These are phyloP conservation scores for Octomys mimax DNA, from an alignment of 2,797 vertebrate species.

Conservation along the genomic window DNA sequence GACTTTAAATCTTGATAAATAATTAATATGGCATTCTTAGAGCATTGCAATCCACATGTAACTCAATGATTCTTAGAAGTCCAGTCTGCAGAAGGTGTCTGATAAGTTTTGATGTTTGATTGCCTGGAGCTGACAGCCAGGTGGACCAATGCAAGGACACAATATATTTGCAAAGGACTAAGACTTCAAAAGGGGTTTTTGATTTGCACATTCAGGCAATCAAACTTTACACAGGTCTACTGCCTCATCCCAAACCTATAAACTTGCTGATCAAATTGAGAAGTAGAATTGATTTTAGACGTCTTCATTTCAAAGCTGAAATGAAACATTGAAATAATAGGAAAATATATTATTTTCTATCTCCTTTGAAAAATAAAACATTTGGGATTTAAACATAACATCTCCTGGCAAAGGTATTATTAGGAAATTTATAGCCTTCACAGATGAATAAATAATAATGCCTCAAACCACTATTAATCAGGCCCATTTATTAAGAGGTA, in stretches of 20 bases:
- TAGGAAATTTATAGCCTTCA: slow-evolving; percentile 47
- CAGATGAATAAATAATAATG: slow-evolving; percentile 77
- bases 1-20: slow-evolving; percentile 37
- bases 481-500: slow-evolving; percentile 73
- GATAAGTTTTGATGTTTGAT: slow-evolving; percentile 41
- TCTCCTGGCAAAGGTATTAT: slow-evolving; percentile 56
- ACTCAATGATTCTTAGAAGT: slow-evolving; percentile 53
- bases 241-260: not conserved
- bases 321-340: not conserved
- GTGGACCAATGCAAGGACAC: slow-evolving; percentile 5
- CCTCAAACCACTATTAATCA: slow-evolving; percentile 71
- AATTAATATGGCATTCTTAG: slow-evolving; percentile 34
- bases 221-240: not conserved
- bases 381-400: slow-evolving; percentile 59
- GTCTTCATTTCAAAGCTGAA: slow-evolving; percentile 61
- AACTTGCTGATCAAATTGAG: not conserved
- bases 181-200: not conserved
- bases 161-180: slow-evolving; percentile 5
- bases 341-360: not conserved
- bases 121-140: not conserved
- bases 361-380: slow-evolving; percentile 62
- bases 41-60: slow-evolving; percentile 48
- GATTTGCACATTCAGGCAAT: not conserved
- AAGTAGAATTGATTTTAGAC: slow-evolving; percentile 13
- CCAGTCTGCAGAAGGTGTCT: slow-evolving; percentile 15